Conservation (phyloP, 2,888 invertebrate genomes). For the Nudaria mundana region DNA sequence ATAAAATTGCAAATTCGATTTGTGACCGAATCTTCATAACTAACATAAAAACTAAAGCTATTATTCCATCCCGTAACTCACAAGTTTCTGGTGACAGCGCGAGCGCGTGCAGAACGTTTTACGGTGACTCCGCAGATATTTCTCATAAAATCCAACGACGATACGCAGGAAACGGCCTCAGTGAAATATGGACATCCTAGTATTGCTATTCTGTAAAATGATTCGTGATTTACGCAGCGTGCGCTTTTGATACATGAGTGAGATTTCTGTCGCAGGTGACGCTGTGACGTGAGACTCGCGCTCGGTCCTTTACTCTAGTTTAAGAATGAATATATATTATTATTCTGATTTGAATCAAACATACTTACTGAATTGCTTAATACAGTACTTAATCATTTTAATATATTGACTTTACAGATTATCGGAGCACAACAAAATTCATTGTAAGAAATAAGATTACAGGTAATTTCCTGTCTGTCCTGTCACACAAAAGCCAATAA, state of each 20-base stretch:
- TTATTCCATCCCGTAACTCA: conserved; percentile 2
- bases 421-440: no score
- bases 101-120: conserved; percentile 30
- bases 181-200: conserved; percentile 59
- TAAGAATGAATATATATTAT: conserved; percentile 58
- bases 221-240: conserved; percentile 64
- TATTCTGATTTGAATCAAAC: conserved; percentile 37
- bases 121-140: conserved; percentile 58
- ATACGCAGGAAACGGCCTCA: conserved; percentile 47
- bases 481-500: no score
- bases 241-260: conserved; percentile 58
- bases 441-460: no score
- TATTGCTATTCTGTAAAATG: conserved; percentile 61
- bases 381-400: no score
- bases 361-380: no score
- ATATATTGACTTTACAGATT: no score
- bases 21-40: conserved; percentile 4
- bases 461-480: no score
- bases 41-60: conserved; percentile 10
- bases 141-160: conserved; percentile 46
- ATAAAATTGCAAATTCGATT: conserved; percentile 4
- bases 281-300: conserved; percentile 9
- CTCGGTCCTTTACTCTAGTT: conserved; percentile 37
- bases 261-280: conserved; percentile 59
- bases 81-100: conserved; percentile 10